Evolutionary conservation across 2,113 vertebrate species (phyloP), one percentile per base, ranked within the genome.

Genomic region (Athene cunicularia): DNA sequence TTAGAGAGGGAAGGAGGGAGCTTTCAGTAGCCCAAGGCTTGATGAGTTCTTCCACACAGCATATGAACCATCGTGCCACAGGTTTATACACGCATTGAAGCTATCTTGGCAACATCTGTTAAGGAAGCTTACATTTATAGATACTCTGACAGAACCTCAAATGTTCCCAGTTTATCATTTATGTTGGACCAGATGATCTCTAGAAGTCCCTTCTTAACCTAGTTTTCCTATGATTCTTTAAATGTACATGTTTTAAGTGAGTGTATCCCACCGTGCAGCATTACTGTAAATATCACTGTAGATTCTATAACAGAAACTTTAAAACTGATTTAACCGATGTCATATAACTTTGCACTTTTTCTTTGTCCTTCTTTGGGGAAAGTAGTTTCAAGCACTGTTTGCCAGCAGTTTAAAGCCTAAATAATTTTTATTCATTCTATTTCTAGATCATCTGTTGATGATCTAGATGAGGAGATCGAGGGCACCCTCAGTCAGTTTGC

Each of bases 11-110:
- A 33, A 71, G 66, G 81, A 62, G 56, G 11, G 41, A 72, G 39
- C n/a, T 85, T 45, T 35, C 27, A 50, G 59, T 68, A 43, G 30
- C 59, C 28, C 68, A 63, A 9, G 68, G 63, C n/a, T 67, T 62
- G 52, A 19, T 21, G 22, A 62, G 41, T 21, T 52, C 35, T 37
- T 62, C 53, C 50, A 6, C 45, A 56, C 77, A 33, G 9, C 32
- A 3, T 13, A 2, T 0, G 6, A 74, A 20, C 43, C 77, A 7
- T 24, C 0, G 0, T 59, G 53, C n/a, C 17, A 6, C 49, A 58
- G 73, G 12, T 62, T 84, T 45, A 5, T 10, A 28, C 16, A 10
- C 33, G 19, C 22, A 5, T 8, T 43, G 49, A 45, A 88, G 49
- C 53, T 49, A 18, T 26, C 32, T 28, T 55, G 62, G 77, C 55